Base-by-base conservation (phyloP, 2,888 invertebrate species). In the Eubasilissa splendida region DNA sequence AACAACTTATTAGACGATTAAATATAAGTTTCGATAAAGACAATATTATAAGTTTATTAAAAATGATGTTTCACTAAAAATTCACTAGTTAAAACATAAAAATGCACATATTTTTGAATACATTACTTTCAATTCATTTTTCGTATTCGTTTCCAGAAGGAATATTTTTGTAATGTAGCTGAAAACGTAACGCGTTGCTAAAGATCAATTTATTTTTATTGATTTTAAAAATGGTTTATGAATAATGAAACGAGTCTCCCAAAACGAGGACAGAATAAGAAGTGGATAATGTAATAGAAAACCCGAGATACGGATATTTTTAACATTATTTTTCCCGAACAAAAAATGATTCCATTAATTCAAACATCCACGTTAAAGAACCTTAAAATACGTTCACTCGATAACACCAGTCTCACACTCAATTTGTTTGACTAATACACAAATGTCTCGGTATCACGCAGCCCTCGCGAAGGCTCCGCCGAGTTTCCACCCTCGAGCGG, bases 381-480 rank as follows among this genome's bases (percentile, higher is more conserved):
- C 63, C 63, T 33, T 63, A 63, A 63, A 63, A 63, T n/a, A 63
- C 63, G 63, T 63, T 31, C n/a, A 63, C 22, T 63, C 63, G 63
- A 63, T 63, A 63, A 11, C 31, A 31, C 63, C 63, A 63, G 31
- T 33, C 68, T 68, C n/a, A 50, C 68, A 68, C 68, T 33, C 68
- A 68, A 68, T 68, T 68, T 50, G 52, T 50, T 68, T 68, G 68
- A 68, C 14, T 68, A 68, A 68, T 68, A 68, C 50, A 52, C n/a
- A 68, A 68, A 42, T 52, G 52, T 52, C 68, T 68, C 9, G 14
- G 12, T 12, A 50, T 52, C 10, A 0, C 9, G 66, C 9, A 42
- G 12, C n/a, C 66, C 42, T 66, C 5, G 5, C 12, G n/a, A n/a
- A 14, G 9, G 14, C 63, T 11, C 11, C 4, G 50, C 14, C 2